Conservation (phyloP, 2,797 vertebrate genomes). For the Dipus sagitta region DNA sequence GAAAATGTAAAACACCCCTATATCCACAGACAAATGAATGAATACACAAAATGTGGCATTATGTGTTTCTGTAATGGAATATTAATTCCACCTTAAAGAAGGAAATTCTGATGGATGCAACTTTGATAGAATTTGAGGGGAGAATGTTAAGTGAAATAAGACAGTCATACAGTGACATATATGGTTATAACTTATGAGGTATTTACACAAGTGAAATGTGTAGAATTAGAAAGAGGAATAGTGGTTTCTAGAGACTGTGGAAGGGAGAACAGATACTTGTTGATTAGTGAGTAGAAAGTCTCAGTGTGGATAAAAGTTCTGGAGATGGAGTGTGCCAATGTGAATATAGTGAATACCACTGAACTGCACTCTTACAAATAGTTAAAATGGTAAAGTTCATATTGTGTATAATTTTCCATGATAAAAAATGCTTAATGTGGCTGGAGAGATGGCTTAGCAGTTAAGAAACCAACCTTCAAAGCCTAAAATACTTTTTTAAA, state of each 20-base stretch:
- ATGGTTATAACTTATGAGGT: not conserved
- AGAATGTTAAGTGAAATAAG: not conserved
- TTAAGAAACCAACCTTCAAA: no score
- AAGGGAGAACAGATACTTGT: not conserved
- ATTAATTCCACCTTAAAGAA: not conserved
- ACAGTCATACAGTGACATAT: not conserved
- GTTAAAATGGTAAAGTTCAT: not conserved
- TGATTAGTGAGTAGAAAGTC: not conserved
- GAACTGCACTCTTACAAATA: not conserved
- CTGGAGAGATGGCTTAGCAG: no score
- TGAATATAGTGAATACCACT: no score
- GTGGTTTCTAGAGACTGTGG: accelerated
- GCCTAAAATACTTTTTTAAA: no score
- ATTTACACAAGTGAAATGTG: not conserved
- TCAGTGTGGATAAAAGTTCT: not conserved
- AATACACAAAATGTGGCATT: not conserved
- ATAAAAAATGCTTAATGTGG: no score
- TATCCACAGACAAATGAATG: not conserved
- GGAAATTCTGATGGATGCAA: no score
- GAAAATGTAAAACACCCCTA: not conserved
- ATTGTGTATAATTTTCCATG: not conserved
- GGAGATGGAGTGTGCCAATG: not conserved
- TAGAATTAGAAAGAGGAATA: not conserved
- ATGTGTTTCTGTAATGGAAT: not conserved
- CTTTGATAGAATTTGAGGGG: not conserved